Conservation (phyloP, 2,888 invertebrate genomes). For the Mamestra brassicae region DNA sequence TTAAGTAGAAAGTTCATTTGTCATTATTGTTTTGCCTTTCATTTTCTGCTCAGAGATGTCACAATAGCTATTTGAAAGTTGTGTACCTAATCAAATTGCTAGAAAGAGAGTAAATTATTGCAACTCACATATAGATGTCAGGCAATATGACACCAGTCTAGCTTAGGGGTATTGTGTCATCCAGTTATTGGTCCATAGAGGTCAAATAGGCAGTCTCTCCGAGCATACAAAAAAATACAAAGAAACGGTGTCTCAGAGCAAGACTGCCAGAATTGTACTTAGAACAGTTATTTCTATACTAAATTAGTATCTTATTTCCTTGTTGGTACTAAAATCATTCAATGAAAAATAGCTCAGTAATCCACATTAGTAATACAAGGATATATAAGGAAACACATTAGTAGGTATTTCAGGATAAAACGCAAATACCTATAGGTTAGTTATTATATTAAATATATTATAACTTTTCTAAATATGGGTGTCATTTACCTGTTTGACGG, state of each 20-base stretch:
- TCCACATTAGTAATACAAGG: neutral
- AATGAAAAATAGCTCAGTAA: neutral
- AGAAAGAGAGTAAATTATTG: neutral
- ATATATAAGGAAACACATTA: neutral
- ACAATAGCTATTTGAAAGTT: too few relatives aligned
- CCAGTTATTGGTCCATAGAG: too few relatives aligned
- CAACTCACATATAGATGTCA: too few relatives aligned
- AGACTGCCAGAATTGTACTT: too few relatives aligned
- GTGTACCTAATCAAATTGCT: neutral
- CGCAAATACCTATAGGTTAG: neutral
- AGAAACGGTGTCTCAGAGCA: too few relatives aligned
- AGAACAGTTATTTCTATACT: neutral
- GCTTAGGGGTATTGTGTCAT: too few relatives aligned
- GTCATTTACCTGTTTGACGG: constrained; percentile 37
- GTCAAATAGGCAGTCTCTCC: too few relatives aligned
- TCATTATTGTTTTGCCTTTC: neutral
- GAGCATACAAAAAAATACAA: too few relatives aligned
- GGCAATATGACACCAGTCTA: too few relatives aligned
- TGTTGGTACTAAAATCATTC: neutral
- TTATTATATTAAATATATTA: neutral
- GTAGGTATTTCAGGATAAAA: neutral
- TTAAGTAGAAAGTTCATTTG: constrained; percentile 4
- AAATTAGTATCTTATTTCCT: neutral
- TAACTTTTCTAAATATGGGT: constrained; percentile 40
- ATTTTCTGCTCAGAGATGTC: neutral